A percentile compares a stretch with the other conserved stretches of the same genome.
Conservation (phyloP, 1,140 invertebrate species). For the Penaeus indicus region DNA sequence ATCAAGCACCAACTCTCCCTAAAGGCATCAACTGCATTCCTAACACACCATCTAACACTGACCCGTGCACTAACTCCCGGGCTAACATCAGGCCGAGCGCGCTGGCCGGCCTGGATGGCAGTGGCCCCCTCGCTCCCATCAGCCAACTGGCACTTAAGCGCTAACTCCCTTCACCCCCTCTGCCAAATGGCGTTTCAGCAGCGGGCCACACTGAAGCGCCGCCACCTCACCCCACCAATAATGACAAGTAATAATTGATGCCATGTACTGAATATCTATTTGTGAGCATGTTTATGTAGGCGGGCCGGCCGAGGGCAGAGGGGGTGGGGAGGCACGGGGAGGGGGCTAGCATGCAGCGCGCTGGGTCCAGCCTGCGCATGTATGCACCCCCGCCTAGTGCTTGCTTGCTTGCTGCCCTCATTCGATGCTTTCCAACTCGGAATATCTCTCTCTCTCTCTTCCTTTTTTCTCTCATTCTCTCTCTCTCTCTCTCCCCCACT, state of each 20-base stretch:
- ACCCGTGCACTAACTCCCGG: too few relatives aligned
- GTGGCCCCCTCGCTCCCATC: too few relatives aligned
- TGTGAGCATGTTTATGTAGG: conserved; percentile 60
- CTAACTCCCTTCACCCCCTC: too few relatives aligned
- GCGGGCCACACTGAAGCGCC: conserved; percentile 50
- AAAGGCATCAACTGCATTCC: too few relatives aligned
- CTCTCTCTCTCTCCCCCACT: too few relatives aligned
- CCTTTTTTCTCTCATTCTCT: background rate
- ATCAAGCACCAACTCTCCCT: too few relatives aligned
- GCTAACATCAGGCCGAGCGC: too few relatives aligned
- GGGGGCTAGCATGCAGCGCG: too few relatives aligned
- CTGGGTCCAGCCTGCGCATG: conserved; percentile 52
- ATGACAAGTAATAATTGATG: conserved; percentile 64
- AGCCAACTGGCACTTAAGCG: too few relatives aligned
- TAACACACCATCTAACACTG: too few relatives aligned
- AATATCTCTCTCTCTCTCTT: background rate
- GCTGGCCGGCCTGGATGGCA: too few relatives aligned
- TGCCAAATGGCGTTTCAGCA: conserved; percentile 31
- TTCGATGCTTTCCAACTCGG: conserved; percentile 44
- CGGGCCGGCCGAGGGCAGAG: conserved; percentile 37
- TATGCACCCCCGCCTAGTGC: conserved; percentile 23
- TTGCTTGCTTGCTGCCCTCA: conserved; percentile 32
- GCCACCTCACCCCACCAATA: conserved; percentile 58
- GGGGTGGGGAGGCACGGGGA: too few relatives aligned
- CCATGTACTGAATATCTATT: conserved; percentile 64